Evolutionary conservation across 1,140 invertebrate genomes (phyloP).

Genomic region (Lysiphlebus fabarum): DNA sequence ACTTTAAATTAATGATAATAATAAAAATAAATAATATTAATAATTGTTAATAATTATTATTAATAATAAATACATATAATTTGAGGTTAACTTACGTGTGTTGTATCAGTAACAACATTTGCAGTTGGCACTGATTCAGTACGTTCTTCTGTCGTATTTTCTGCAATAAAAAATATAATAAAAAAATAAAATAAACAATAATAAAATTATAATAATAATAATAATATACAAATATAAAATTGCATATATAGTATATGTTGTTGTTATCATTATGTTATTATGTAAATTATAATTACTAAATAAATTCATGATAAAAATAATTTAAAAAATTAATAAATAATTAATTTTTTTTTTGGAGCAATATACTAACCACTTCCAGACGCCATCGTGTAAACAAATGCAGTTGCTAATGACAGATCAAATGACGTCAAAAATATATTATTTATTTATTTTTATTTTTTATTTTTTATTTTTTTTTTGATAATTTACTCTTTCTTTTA

Average conservation of each 20-base stretch:
- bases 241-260: neutral
- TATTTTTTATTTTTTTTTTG: no score
- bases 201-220: neutral
- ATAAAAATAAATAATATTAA: neutral
- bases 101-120: constrained; percentile 43
- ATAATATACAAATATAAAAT: neutral
- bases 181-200: constrained; percentile 9
- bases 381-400: constrained; percentile 30
- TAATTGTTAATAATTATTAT: neutral
- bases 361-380: constrained; percentile 24
- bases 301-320: neutral
- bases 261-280: no score
- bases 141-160: constrained; percentile 28
- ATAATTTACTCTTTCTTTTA: no score
- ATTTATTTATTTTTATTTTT: no score
- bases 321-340: neutral
- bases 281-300: no score
- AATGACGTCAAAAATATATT: neutral
- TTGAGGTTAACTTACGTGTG: constrained; percentile 45
- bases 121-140: constrained; percentile 27
- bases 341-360: neutral
- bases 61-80: constrained; percentile 3
- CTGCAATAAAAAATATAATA: constrained; percentile 18
- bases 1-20: no score
- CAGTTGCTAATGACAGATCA: constrained; percentile 20